Percentiles rank a stretch among this genome's conserved stretches.
Conservation (phyloP, 64 coral and sea anemone genomes). For the Stichodactyla mertensii region DNA sequence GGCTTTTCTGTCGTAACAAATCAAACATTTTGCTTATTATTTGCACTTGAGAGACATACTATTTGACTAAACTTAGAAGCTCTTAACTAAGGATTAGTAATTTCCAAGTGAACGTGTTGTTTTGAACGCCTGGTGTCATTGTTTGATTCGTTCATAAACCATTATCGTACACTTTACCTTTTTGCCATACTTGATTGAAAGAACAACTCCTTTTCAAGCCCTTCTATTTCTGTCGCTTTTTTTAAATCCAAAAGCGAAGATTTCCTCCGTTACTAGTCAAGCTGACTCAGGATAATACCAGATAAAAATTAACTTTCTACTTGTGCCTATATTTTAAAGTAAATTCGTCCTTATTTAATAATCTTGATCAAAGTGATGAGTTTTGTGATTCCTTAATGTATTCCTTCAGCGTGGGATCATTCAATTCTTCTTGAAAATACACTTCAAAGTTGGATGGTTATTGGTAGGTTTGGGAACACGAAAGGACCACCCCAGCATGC, state of each 20-base stretch:
- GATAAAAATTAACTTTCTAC: background rate
- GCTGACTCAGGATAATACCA: background rate
- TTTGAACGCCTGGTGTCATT: too few species aligned
- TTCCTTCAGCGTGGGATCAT: background rate
- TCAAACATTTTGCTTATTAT: too few species aligned
- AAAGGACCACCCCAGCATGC: background rate
- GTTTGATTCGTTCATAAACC: background rate
- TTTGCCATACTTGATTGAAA: background rate
- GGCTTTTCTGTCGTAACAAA: too few species aligned
- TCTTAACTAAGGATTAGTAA: too few species aligned
- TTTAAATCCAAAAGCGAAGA: background rate
- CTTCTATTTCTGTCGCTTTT: background rate
- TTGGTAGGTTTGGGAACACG: background rate
- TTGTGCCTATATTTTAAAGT: background rate
- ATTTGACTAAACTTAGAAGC: too few species aligned
- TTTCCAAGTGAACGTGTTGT: too few species aligned
- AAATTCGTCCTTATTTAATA: background rate
- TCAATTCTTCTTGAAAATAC: background rate
- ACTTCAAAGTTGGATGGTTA: background rate
- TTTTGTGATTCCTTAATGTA: background rate
- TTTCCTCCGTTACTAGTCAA: background rate
- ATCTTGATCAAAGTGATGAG: background rate
- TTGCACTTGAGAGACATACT: too few species aligned
- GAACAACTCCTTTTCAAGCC: background rate
- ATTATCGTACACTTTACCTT: background rate